Evolutionary conservation across 2,113 vertebrate genomes (phyloP).

Genomic region (Ictidomys tridecemlineatus): DNA sequence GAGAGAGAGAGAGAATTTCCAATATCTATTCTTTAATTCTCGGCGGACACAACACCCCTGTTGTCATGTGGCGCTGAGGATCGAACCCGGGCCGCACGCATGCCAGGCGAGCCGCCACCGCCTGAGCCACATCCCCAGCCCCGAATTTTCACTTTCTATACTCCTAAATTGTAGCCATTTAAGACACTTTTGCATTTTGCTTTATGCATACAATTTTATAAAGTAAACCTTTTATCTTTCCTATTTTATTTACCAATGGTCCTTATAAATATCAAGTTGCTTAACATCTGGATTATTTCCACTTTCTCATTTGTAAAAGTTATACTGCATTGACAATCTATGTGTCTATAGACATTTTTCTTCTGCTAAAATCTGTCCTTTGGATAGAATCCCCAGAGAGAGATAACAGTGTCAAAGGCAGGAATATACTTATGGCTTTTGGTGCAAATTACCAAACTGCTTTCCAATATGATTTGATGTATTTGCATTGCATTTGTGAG

Average conservation of each 20-base stretch:
- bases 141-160: conserved; percentile 53
- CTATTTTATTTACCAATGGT: conserved; percentile 8
- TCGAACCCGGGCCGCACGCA: too few species aligned
- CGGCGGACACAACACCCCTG: too few species aligned
- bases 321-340: conserved; percentile 23
- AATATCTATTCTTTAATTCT: too few species aligned
- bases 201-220: conserved; percentile 52
- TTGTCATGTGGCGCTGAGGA: too few species aligned
- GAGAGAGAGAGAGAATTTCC: too few species aligned
- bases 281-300: conserved; percentile 54
- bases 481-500: conserved; percentile 29
- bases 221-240: conserved; percentile 28
- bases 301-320: conserved; percentile 56
- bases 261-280: conserved; percentile 3
- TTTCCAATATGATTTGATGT: conserved; percentile 39
- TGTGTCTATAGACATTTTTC: conserved; percentile 20
- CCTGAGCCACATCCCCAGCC: too few species aligned
- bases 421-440: conserved; percentile 43
- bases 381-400: conserved; percentile 6
- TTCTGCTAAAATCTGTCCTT: conserved; percentile 46
- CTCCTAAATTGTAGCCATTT: neutral
- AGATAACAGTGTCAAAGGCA: conserved; percentile 51
- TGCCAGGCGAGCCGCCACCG: too few species aligned
- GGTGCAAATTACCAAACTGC: conserved; percentile 44
- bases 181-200: conserved; percentile 56